Percentiles rank a stretch among this genome's conserved stretches.
Conservation (phyloP, 2,113 vertebrate genomes). For the Sapajus apella region DNA sequence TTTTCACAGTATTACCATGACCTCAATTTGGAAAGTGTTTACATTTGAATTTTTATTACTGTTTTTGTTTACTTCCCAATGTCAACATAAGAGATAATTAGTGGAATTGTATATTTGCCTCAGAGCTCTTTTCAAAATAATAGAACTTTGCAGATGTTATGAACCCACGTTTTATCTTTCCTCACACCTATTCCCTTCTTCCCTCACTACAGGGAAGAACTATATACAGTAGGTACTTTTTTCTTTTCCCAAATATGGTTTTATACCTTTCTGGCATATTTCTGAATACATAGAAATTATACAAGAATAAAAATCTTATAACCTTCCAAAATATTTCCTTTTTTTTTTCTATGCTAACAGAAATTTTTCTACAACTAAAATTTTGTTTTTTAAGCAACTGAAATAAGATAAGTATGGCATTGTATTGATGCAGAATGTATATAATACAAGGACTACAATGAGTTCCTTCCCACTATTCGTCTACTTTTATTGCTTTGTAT, state of each 20-base stretch:
- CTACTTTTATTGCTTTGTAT: background rate
- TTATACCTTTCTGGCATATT: background rate
- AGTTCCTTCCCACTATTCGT: background rate
- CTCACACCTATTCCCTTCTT: background rate
- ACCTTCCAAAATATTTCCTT: background rate
- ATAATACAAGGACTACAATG: background rate
- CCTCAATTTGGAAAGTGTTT: background rate
- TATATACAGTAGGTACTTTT: background rate
- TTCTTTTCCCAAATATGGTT: background rate
- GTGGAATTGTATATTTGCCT: background rate
- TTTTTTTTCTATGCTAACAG: background rate
- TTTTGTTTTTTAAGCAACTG: background rate
- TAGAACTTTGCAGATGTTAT: background rate
- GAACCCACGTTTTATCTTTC: background rate
- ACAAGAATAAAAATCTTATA: background rate
- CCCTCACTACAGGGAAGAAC: background rate
- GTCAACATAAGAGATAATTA: background rate
- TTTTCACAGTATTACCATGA: background rate
- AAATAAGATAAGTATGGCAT: background rate
- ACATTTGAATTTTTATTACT: background rate
- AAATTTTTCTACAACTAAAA: background rate
- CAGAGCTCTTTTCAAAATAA: background rate
- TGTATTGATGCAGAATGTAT: background rate
- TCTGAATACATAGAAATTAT: background rate
- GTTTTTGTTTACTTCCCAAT: background rate